Evolutionary conservation across 2,888 invertebrate genomes (phyloP).

Genomic region (Hyalella azteca): DNA sequence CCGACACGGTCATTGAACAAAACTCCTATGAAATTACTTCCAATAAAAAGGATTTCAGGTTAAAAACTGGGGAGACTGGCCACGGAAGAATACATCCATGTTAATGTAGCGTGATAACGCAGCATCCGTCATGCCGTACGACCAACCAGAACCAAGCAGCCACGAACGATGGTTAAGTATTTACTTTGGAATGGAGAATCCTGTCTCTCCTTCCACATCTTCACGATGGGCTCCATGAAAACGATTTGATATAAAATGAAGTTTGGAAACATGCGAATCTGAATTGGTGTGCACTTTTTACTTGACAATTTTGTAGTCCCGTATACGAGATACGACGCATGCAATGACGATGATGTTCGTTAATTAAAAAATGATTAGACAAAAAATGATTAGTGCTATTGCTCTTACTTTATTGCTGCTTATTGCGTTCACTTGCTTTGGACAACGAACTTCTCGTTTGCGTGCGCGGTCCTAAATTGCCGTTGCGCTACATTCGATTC

Average conservation of each 20-base stretch:
- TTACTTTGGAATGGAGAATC: conserved; percentile 29
- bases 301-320: no score
- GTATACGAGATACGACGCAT: no score
- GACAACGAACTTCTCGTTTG: no score
- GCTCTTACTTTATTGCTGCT: no score
- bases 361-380: no score
- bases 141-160: conserved; percentile 5
- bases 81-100: conserved; percentile 14
- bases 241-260: conserved; percentile 12
- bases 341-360: no score
- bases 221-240: conserved; percentile 12
- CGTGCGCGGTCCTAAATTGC: no score
- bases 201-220: neutral
- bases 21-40: conserved; percentile 13
- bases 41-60: neutral
- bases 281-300: no score
- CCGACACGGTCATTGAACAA: conserved; percentile 29
- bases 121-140: neutral
- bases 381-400: no score
- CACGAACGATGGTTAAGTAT: conserved; percentile 19
- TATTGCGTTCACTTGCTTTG: no score
- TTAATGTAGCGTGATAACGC: conserved; percentile 21
- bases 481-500: no score
- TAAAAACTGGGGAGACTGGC: conserved; percentile 21
- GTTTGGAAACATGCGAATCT: conserved; percentile 30